These are phyloP conservation scores for Drosophila mimetica DNA, from an alignment of 2,888 invertebrate genomes.

Conservation along the genomic window DNA sequence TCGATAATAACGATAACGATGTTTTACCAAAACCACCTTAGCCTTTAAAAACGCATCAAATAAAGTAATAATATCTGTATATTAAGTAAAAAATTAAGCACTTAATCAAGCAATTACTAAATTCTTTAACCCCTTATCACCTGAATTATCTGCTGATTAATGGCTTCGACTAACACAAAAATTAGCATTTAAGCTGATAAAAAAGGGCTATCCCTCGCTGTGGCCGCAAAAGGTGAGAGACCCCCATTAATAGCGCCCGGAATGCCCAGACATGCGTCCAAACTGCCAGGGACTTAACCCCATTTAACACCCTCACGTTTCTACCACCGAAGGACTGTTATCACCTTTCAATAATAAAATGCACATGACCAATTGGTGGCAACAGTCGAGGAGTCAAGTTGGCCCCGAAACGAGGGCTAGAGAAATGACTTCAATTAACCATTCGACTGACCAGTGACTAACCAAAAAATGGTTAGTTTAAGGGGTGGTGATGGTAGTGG, in stretches of 20 bases:
- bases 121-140: too few species aligned
- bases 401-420: constrained; percentile 60
- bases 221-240: neutral
- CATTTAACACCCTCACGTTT: constrained; percentile 60
- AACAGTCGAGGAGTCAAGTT: constrained; percentile 20
- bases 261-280: constrained; percentile 55
- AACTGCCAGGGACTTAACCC: constrained; percentile 59
- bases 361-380: constrained; percentile 47
- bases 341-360: constrained; percentile 76
- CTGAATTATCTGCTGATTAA: neutral
- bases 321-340: constrained; percentile 47
- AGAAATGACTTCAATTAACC: constrained; percentile 77
- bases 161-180: neutral
- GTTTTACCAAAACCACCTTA: too few species aligned
- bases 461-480: constrained; percentile 56
- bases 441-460: constrained; percentile 70
- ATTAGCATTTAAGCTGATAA: constrained; percentile 1
- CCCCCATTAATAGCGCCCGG: constrained; percentile 16
- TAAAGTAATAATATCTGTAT: neutral
- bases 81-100: neutral
- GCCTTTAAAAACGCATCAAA: too few species aligned
- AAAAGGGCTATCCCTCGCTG: constrained; percentile 7
- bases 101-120: neutral
- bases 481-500: neutral
- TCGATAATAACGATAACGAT: too few species aligned